Conservation (phyloP, 2,888 invertebrate genomes). For the Acholoe squamosa region DNA sequence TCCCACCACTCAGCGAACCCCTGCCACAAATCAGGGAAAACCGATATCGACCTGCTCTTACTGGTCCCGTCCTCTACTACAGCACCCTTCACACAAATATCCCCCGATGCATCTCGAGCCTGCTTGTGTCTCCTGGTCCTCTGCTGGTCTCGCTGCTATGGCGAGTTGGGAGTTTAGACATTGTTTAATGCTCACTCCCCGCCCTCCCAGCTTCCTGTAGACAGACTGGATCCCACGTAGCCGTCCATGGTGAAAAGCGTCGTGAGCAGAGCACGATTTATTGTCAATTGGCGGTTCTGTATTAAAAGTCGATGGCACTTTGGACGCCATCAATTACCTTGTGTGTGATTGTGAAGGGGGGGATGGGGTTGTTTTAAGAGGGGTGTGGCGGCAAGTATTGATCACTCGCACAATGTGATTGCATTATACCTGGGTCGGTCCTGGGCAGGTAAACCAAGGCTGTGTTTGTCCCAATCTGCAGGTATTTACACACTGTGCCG, state of each 20-base stretch:
- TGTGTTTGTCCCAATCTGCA: constrained; percentile 42
- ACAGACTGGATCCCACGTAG: background rate
- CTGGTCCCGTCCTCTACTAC: background rate
- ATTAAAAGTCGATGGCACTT: constrained; percentile 58
- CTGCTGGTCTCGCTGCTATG: background rate
- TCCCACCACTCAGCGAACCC: background rate
- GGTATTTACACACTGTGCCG: constrained; percentile 17
- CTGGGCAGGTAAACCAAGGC: background rate
- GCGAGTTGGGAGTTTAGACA: background rate
- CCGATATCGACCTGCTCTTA: constrained; percentile 11
- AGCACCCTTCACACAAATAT: background rate
- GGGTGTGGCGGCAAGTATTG: background rate
- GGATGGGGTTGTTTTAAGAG: background rate
- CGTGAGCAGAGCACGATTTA: background rate
- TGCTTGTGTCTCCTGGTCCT: background rate
- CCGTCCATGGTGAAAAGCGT: background rate
- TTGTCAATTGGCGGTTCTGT: constrained; percentile 54
- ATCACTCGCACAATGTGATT: constrained; percentile 54
- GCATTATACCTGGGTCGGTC: constrained; percentile 22
- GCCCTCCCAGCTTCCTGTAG: background rate
- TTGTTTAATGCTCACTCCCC: background rate
- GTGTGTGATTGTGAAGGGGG: too few species aligned
- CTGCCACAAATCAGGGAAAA: background rate
- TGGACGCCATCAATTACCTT: constrained; percentile 50
- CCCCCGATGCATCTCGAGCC: background rate